Evolutionary conservation across 2,888 invertebrate genomes (phyloP).

Genomic region (Tetanocera ferruginea): DNA sequence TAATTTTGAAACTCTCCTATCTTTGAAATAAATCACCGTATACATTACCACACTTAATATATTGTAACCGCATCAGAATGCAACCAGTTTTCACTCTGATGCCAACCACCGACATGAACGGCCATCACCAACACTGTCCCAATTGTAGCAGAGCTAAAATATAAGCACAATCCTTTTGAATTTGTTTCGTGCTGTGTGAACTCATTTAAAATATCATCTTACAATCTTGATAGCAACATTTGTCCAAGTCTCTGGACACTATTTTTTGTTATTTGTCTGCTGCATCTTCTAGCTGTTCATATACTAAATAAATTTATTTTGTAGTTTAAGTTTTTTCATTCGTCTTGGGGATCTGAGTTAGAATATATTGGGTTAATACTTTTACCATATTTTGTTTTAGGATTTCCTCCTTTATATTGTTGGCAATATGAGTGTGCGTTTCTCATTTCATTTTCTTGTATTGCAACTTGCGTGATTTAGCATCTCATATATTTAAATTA

Average conservation of each 20-base stretch:
- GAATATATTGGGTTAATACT: too few relatives aligned
- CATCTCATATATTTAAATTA: not conserved
- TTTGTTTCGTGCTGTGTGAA: constrained; percentile 34
- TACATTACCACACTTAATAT: not conserved
- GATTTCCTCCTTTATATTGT: not conserved
- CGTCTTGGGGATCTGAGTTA: not conserved
- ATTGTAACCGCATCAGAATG: not conserved
- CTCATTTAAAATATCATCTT: constrained; percentile 38
- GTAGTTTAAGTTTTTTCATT: not conserved
- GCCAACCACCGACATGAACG: not conserved
- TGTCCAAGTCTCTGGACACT: not conserved
- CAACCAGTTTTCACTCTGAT: not conserved
- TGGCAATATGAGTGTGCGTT: not conserved
- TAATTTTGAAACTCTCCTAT: not conserved
- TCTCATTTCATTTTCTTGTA: not conserved
- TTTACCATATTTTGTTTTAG: not conserved
- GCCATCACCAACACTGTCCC: not conserved
- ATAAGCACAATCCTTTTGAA: constrained; percentile 12
- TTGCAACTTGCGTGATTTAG: not conserved
- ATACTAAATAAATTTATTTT: not conserved
- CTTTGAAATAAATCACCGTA: not conserved
- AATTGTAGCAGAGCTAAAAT: not conserved
- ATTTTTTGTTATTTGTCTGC: not conserved
- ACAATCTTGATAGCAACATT: constrained; percentile 35
- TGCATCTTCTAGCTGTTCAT: not conserved